A percentile compares a stretch with the other conserved stretches of the same genome.
These are phyloP conservation scores for Astropecten irregularis DNA, from an alignment of 53 echinoderm and acorn worm species.

Conservation along the genomic window DNA sequence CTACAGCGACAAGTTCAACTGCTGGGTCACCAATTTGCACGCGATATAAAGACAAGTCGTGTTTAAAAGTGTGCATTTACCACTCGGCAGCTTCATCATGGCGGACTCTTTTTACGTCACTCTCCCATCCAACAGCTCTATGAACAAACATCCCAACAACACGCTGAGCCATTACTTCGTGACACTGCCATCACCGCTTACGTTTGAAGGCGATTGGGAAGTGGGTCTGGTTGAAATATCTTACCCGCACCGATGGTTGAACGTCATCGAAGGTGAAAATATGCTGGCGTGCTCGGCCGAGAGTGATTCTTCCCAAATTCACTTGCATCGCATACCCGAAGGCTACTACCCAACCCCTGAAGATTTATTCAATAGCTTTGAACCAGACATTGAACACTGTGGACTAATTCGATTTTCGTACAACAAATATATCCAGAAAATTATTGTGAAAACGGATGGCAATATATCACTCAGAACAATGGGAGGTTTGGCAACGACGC, in stretches of 20 bases:
- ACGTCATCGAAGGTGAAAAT: conserved; percentile 25
- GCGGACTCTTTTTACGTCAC: conserved; percentile 82
- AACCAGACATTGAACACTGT: not conserved
- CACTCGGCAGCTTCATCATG: not conserved
- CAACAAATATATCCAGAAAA: conserved; percentile 16
- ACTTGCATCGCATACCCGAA: not conserved
- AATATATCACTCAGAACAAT: not conserved
- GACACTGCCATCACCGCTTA: conserved; percentile 46
- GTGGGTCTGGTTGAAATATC: conserved; percentile 45
- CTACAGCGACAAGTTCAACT: conserved; percentile 59
- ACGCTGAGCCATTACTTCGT: too few relatives aligned
- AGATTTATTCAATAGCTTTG: not conserved
- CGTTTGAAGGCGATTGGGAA: conserved; percentile 56
- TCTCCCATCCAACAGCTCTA: conserved; percentile 74
- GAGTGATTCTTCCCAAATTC: not conserved
- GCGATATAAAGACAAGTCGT: conserved; percentile 5
- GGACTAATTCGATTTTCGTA: not conserved
- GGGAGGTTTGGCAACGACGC: not conserved
- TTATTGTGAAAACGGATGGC: too few relatives aligned
- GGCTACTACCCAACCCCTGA: conserved; percentile 38
- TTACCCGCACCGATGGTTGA: conserved; percentile 51
- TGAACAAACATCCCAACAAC: conserved; percentile 51
- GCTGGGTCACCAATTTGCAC: conserved; percentile 48
- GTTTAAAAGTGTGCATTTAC: not conserved
- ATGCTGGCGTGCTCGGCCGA: not conserved